Evolutionary conservation across 2,113 vertebrate genomes (phyloP).

Genomic region (Anoura caudifer): DNA sequence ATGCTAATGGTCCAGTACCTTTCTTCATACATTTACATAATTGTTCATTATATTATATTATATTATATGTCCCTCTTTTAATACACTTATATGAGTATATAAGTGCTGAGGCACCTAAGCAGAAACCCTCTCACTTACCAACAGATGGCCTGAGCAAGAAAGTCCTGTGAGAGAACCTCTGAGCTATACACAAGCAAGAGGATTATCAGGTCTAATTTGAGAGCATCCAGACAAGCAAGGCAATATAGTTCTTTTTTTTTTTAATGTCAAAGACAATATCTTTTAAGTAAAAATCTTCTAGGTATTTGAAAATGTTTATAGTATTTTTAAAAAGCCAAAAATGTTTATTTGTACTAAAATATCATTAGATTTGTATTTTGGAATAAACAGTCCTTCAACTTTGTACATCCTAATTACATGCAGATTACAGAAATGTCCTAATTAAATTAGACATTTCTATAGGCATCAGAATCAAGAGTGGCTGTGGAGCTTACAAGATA

Average conservation of each 20-base stretch:
- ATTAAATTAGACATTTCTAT: not conserved
- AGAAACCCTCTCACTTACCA: not conserved
- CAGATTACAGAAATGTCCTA: not conserved
- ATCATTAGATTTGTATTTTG: not conserved
- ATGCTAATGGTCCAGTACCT: not conserved
- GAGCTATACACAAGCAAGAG: not conserved
- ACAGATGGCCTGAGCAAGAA: not conserved
- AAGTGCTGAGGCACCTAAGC: not conserved
- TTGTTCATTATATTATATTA: not conserved
- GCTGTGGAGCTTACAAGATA: no score
- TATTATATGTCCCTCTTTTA: not conserved
- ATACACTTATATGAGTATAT: not conserved
- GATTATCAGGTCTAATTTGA: not conserved
- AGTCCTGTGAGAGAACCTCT: not conserved
- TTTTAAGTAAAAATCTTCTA: not conserved
- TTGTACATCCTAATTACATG: not conserved
- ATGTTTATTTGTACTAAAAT: not conserved
- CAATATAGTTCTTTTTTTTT: not conserved
- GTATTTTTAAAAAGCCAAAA: not conserved
- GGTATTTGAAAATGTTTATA: not conserved
- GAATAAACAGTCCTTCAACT: not conserved
- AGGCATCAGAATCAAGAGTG: not conserved
- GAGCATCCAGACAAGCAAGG: not conserved
- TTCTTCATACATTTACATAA: not conserved
- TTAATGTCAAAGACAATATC: not conserved